Conservation (phyloP, 2,797 vertebrate genomes). For the Sebastes hopkinsi region DNA sequence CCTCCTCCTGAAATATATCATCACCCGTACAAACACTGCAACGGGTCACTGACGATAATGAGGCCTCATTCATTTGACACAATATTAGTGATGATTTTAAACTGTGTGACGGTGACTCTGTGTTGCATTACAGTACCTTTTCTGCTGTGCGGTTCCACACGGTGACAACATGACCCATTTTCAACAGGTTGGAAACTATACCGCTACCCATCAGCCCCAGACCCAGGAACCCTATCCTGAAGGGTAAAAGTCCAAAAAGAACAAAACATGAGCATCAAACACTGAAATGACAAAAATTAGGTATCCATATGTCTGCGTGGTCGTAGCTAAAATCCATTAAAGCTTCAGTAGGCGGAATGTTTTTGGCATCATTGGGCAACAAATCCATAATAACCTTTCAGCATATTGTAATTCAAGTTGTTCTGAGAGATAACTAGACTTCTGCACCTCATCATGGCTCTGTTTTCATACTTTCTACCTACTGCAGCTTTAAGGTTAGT, state of each 20-base stretch:
- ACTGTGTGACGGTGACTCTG: background rate
- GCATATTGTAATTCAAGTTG: too few relatives aligned
- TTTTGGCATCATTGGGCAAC: too few relatives aligned
- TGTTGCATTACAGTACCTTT: conserved; percentile 83
- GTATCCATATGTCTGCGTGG: background rate
- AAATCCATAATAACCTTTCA: too few relatives aligned
- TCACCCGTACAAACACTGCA: background rate
- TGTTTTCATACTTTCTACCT: too few relatives aligned
- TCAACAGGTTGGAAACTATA: conserved; percentile 96
- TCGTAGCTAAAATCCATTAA: background rate
- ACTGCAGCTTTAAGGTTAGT: background rate
- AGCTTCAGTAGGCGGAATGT: too few relatives aligned
- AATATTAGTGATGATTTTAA: background rate
- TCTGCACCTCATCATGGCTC: too few relatives aligned
- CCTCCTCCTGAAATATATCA: background rate
- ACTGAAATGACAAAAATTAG: background rate
- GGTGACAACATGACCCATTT: conserved; percentile 98
- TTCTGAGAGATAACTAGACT: too few relatives aligned
- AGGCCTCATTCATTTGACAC: background rate
- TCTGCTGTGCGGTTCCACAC: conserved; percentile 99
- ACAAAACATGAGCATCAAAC: background rate
- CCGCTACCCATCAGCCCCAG: conserved; percentile 98
- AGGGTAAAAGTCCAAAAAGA: background rate
- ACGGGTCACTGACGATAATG: background rate
- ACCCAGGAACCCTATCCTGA: conserved; percentile 97